These are phyloP conservation scores for Xylocampa areola DNA, from an alignment of 2,888 invertebrate genomes.

Conservation along the genomic window DNA sequence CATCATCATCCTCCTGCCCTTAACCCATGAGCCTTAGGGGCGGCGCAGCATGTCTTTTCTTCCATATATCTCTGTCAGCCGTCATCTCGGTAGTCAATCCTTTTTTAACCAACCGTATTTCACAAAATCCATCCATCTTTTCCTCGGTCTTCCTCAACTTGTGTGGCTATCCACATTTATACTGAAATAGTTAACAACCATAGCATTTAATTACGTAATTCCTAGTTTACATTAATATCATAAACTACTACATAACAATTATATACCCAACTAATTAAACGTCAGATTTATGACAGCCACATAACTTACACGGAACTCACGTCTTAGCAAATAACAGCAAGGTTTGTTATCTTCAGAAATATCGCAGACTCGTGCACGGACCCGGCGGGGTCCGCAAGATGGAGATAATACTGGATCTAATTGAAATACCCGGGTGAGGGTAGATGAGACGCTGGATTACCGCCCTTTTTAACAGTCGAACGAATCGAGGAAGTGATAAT, in stretches of 20 bases:
- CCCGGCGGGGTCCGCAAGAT: conserved; percentile 61
- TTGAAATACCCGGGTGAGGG: conserved; percentile 68
- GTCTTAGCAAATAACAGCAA: conserved; percentile 43
- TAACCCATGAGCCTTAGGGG: no score
- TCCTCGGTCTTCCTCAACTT: no score
- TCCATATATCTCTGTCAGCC: no score
- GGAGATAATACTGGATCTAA: conserved; percentile 72
- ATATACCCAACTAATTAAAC: conserved; percentile 26
- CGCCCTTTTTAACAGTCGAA: conserved; percentile 48
- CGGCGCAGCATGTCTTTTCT: no score
- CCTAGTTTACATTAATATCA: neutral
- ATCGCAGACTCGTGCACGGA: conserved; percentile 69
- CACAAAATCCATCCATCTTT: no score
- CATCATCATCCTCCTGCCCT: no score
- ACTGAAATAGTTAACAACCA: no score
- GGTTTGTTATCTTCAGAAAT: conserved; percentile 66
- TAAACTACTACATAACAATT: conserved; percentile 2
- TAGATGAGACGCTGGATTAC: conserved; percentile 50
- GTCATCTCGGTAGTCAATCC: no score
- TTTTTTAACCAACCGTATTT: no score
- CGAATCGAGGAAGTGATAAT: conserved; percentile 23
- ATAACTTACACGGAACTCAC: conserved; percentile 43
- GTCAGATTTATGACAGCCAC: conserved; percentile 41
- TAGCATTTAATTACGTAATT: no score
- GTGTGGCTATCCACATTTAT: no score